These are phyloP conservation scores for Jacana jacana DNA, from an alignment of 2,113 vertebrate species.

Conservation along the genomic window DNA sequence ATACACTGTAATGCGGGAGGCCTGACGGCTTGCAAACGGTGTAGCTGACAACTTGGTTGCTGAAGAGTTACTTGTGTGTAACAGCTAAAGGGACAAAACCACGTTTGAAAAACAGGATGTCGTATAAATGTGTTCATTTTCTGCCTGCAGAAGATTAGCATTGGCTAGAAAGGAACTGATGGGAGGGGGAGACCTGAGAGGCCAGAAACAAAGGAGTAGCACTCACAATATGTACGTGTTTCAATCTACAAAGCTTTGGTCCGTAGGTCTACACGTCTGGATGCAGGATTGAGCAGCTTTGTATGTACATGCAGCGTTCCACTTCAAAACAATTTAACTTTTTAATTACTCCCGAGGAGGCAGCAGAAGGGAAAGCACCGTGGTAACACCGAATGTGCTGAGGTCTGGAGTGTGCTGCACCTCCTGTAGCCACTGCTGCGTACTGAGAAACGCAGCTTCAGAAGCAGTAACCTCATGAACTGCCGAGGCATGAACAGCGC, in stretches of 20 bases:
- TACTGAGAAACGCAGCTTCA: background rate
- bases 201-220: background rate
- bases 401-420: background rate
- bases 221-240: background rate
- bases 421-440: background rate
- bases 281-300: background rate
- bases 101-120: background rate
- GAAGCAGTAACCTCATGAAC: background rate
- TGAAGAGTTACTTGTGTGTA: background rate
- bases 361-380: background rate
- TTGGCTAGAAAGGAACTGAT: background rate
- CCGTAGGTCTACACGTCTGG: background rate
- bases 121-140: background rate
- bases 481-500: background rate
- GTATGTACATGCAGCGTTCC: background rate
- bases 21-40: background rate
- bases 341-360: background rate
- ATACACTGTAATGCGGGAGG: background rate
- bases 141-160: background rate
- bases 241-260: background rate
- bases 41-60: background rate
- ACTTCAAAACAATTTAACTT: background rate
- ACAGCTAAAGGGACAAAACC: background rate
- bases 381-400: background rate
- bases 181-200: background rate